Evolutionary conservation across 2,113 vertebrate species (phyloP), one percentile per base, ranked within the genome.

Genomic region (Hucho hucho): DNA sequence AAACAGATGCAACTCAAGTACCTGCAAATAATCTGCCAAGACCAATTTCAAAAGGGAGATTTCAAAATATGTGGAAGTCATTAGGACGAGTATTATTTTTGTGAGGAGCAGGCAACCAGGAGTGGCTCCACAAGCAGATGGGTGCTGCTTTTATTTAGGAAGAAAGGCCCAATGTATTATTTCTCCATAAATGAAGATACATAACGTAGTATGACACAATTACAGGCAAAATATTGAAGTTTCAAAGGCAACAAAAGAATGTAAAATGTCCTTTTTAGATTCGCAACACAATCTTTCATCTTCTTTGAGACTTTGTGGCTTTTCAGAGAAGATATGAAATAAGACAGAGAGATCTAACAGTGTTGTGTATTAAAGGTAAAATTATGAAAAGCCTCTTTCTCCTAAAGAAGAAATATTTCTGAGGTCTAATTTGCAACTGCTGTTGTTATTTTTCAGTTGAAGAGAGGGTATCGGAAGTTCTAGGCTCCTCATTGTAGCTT

Each of bases 1-100:
- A 99, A 98, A 98, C 98, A 99, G 98, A 99, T 99, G 98, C 96
- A 97, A 95, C 96, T 99, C 96, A 98, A 99, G 98, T 99, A 99
- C 98, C 98, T 99, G 98, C 97, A 97, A 98, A 98, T 97, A 98
- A 98, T 98, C 96, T 99, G 98, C 97, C 98, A 99, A 98, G 96
- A 97, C 96, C 98, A 96, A 98, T 99, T 98, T 98, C 97, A 97
- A 98, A 98, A 98, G 97, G 96, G 96, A 98, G 97, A 98, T 98
- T 98, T 99, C 96, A 97, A 96, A 97, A 97, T 99, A 96, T 97
- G 98, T 96, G 96, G 96, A 96, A 98, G 97, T 98, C 98, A 97
- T 99, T 98, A 99, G 96, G 95, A 97, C 95, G 95, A 95, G 96
- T 96, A 98, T 99, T 99, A 97, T 98, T 98, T 97, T 96, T 96